These are phyloP conservation scores for Acrobasis repandana DNA, from an alignment of 2,888 invertebrate genomes.

Conservation along the genomic window DNA sequence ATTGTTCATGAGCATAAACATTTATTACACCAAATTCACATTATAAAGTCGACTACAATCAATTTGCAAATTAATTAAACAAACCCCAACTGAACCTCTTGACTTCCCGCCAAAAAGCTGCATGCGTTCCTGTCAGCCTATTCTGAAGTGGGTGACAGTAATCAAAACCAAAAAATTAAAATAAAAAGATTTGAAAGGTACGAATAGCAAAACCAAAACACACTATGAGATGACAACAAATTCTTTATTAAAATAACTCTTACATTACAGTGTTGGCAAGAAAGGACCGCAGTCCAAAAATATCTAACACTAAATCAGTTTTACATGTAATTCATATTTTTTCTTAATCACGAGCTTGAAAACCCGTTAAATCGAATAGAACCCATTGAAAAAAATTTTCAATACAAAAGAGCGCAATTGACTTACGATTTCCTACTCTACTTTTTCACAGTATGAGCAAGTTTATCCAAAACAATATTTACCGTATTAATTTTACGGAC, in stretches of 20 bases:
- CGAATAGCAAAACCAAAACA: too few relatives aligned
- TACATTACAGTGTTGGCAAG: slow-evolving; percentile 61
- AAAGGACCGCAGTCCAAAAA: slow-evolving; percentile 50
- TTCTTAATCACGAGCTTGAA: slow-evolving; percentile 19
- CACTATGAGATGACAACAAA: slow-evolving; percentile 56
- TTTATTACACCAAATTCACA: too few relatives aligned
- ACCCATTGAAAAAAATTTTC: background rate
- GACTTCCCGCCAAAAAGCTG: too few relatives aligned
- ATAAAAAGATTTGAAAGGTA: too few relatives aligned
- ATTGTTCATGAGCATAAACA: too few relatives aligned
- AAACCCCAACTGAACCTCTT: too few relatives aligned
- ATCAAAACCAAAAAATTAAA: background rate
- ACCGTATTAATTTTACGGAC: background rate
- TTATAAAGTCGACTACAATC: too few relatives aligned
- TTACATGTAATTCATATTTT: slow-evolving; percentile 28
- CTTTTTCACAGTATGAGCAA: slow-evolving; percentile 1
- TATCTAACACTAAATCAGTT: slow-evolving; percentile 42
- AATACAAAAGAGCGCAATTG: slow-evolving; percentile 6
- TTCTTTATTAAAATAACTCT: slow-evolving; percentile 66
- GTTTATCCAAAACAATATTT: background rate
- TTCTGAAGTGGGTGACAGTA: background rate
- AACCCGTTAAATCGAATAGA: background rate
- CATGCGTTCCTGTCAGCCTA: too few relatives aligned
- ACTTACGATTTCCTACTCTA: background rate
- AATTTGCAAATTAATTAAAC: too few relatives aligned